phyloP scores from a whole-genome alignment of 2,113 vertebrate species.

The Philantomba maxwellii region DNA sequence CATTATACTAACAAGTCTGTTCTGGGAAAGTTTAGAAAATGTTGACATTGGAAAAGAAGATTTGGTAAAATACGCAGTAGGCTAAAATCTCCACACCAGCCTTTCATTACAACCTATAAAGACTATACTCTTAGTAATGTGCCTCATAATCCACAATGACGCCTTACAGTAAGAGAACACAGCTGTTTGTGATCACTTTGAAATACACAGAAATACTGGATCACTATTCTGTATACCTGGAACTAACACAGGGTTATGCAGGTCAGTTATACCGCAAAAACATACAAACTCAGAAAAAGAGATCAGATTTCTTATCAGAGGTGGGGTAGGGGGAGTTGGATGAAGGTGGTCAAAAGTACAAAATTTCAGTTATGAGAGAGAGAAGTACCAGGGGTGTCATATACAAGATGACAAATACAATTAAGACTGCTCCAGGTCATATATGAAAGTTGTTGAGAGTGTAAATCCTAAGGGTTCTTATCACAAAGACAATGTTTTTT shows the following conservation, averaged over 20 bases:
- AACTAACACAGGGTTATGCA: not conserved
- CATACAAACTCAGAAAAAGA: not conserved
- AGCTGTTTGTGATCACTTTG: not conserved
- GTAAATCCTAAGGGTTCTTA: not conserved
- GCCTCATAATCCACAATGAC: not conserved
- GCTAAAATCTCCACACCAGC: not conserved
- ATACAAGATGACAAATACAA: not conserved
- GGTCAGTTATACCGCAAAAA: not conserved
- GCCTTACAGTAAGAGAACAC: not conserved
- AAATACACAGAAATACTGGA: not conserved
- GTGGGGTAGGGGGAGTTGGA: not conserved
- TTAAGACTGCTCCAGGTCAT: not conserved
- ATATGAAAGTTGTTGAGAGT: not conserved
- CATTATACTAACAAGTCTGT: not conserved
- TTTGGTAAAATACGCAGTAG: not conserved
- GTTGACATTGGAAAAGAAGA: not conserved
- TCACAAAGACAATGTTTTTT: not conserved
- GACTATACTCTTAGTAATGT: not conserved
- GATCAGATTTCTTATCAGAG: not conserved
- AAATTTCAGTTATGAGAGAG: not conserved
- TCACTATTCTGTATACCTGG: not conserved
- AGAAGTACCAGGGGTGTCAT: not conserved
- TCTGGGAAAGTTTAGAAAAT: slow-evolving; percentile 5
- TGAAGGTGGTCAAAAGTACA: not conserved
- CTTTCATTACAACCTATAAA: not conserved